Percentiles rank a stretch among this genome's conserved stretches.
Conservation (phyloP, 2,113 vertebrate genomes). For the Cyprinodon tularosa region DNA sequence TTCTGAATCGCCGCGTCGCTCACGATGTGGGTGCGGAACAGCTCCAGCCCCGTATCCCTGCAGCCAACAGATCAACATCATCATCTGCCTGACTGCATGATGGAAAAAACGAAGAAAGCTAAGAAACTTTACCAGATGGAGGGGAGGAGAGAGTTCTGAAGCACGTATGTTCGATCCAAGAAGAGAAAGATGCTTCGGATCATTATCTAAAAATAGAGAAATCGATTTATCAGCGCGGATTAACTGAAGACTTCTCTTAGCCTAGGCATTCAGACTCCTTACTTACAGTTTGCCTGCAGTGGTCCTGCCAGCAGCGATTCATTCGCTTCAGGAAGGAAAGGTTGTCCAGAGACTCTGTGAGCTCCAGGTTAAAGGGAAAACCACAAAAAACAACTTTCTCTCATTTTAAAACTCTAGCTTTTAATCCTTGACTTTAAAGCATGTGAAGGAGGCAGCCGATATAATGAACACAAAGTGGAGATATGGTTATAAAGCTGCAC, state of each 20-base stretch:
- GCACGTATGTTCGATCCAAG: constrained; percentile 97
- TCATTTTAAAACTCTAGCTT: background rate
- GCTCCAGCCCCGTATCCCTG: constrained; percentile 97
- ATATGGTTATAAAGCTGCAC: background rate
- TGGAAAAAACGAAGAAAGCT: background rate
- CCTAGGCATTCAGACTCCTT: background rate
- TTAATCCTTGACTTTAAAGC: background rate
- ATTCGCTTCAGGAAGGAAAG: constrained; percentile 99
- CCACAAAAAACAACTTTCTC: background rate
- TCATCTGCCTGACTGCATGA: background rate
- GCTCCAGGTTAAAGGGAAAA: constrained; percentile 81
- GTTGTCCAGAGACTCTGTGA: constrained; percentile 96
- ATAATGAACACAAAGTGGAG: too few species aligned
- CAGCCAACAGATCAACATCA: constrained; percentile 14
- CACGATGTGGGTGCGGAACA: constrained; percentile 97
- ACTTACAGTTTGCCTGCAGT: constrained; percentile 97
- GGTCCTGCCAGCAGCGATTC: constrained; percentile 98
- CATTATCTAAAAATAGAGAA: constrained; percentile 87
- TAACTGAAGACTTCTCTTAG: background rate
- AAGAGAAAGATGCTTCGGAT: constrained; percentile 99
- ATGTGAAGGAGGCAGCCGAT: background rate
- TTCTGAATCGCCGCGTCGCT: constrained; percentile 96
- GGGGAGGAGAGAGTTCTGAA: constrained; percentile 98
- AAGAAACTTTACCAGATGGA: constrained; percentile 92
- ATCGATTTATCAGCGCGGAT: background rate